Conservation (phyloP, 1,140 invertebrate species). For the Conopomorpha cramerella region DNA sequence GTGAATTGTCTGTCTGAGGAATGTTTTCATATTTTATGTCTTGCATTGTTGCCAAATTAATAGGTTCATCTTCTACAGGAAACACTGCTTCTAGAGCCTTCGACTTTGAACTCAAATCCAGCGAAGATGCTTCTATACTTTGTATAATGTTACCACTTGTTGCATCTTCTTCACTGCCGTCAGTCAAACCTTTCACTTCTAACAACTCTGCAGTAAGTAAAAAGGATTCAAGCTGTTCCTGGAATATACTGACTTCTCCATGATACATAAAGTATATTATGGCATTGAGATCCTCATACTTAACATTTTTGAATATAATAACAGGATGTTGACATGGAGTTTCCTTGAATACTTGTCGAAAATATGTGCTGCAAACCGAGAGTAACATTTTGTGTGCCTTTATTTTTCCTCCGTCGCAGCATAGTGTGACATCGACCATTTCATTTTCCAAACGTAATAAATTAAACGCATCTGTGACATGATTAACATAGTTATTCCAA, state of each 20-base stretch:
- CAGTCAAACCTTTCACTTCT: constrained; percentile 85
- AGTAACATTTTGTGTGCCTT: constrained; percentile 85
- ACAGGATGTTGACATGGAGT: constrained; percentile 86
- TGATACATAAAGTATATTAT: constrained; percentile 86
- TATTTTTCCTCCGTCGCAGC: constrained; percentile 81
- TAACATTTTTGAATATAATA: constrained; percentile 84
- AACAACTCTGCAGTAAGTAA: constrained; percentile 85
- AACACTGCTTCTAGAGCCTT: constrained; percentile 27
- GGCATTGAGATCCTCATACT: constrained; percentile 78
- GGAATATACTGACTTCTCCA: constrained; percentile 89
- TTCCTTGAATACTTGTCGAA: constrained; percentile 82
- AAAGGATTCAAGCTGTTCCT: constrained; percentile 85
- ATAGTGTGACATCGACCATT: constrained; percentile 84
- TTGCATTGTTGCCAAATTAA: constrained; percentile 40
- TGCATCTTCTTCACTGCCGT: constrained; percentile 49
- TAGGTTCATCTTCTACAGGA: constrained; percentile 33
- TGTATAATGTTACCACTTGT: constrained; percentile 32
- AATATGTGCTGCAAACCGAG: constrained; percentile 82
- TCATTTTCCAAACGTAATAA: constrained; percentile 76
- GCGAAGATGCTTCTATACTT: constrained; percentile 32
- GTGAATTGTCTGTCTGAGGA: constrained; percentile 12
- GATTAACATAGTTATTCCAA: constrained; percentile 54
- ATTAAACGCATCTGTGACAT: constrained; percentile 70
- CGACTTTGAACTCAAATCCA: constrained; percentile 44
- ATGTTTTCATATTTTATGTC: constrained; percentile 31